Conservation (phyloP, 2,113 vertebrate genomes). For the Festucalex cinctus region DNA sequence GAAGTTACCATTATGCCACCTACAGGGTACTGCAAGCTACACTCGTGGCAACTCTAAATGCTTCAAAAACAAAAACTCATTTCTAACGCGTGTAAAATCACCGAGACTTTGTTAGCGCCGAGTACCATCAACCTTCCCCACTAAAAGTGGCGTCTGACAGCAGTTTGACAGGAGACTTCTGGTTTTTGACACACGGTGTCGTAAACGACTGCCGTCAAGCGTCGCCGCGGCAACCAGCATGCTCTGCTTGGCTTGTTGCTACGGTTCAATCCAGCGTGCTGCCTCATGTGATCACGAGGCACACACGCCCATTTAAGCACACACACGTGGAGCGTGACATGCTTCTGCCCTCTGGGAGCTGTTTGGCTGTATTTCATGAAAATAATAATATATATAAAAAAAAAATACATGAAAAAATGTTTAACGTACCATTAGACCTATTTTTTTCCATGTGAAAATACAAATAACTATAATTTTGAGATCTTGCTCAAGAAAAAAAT, state of each 20-base stretch:
- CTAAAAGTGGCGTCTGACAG: constrained; percentile 19
- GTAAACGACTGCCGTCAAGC: constrained; percentile 17
- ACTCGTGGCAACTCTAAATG: constrained; percentile 1
- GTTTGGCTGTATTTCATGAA: not conserved
- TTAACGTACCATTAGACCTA: too few relatives aligned
- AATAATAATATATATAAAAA: not conserved
- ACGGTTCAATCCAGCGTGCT: constrained; percentile 51
- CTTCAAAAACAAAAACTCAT: not conserved
- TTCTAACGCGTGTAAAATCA: not conserved
- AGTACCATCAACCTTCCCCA: not conserved
- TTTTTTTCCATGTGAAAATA: too few relatives aligned
- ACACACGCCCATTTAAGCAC: constrained; percentile 53
- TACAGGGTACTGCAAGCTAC: not conserved
- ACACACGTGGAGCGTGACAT: constrained; percentile 76
- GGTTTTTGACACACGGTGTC: not conserved
- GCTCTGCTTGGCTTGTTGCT: constrained; percentile 20
- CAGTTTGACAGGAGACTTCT: constrained; percentile 7
- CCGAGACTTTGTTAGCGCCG: not conserved
- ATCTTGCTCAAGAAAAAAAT: too few relatives aligned
- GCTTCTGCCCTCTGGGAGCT: constrained; percentile 1
- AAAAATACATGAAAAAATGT: not conserved
- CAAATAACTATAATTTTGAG: too few relatives aligned
- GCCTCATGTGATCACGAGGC: constrained; percentile 57
- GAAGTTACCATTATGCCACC: not conserved
- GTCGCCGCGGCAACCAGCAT: constrained; percentile 14